Base-by-base conservation (phyloP, 1,140 invertebrate species). In the Drosophila lacteicornis region DNA sequence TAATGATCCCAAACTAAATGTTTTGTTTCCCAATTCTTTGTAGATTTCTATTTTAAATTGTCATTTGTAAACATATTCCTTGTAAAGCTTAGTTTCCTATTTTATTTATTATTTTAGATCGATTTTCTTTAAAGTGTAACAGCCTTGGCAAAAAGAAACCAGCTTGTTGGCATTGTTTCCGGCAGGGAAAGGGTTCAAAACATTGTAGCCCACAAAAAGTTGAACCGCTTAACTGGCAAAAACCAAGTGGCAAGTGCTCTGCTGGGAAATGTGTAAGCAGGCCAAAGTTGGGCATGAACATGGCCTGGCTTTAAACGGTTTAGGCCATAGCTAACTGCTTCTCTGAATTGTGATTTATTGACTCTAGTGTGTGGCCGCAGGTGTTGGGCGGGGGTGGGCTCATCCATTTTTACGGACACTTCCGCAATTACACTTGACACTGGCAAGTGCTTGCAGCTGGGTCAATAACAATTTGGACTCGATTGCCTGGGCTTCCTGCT, bases 361-460 rank as follows among this genome's bases (percentile, higher is more conserved):
- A 79, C 69, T 68, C 62, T 47, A 59, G 33, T 5, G 33, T 76
- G 11, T 53, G 51, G 67, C 80, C 76, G 43, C 83, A 86, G 83
- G 84, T 84, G 80, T 43, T 45, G 36, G 47, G 42, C 22, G 27
- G 27, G 27, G 27, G 27, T 40, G 25, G 30, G 12, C 17, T 38
- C n/a, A 55, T 49, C 53, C 47, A 22, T 58, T 45, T 77, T 57
- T 82, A 47, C 19, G 50, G 45, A 47, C 66, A 65, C 78, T 81
- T 90, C 81, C 81, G 73, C 84, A 85, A 85, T 90, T 75, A 84
- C 78, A 57, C 38, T 63, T 55, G 65, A 70, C 68, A 71, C 68
- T 84, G 53, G 38, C 46, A 75, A 61, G 49, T 66, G 55, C 55
- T 68, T 55, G 74, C 43, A 62, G 59, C 59, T 50, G 76, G 76